Evolutionary conservation across 2,797 vertebrate species (phyloP).

Genomic region (Sarcophilus harrisii): DNA sequence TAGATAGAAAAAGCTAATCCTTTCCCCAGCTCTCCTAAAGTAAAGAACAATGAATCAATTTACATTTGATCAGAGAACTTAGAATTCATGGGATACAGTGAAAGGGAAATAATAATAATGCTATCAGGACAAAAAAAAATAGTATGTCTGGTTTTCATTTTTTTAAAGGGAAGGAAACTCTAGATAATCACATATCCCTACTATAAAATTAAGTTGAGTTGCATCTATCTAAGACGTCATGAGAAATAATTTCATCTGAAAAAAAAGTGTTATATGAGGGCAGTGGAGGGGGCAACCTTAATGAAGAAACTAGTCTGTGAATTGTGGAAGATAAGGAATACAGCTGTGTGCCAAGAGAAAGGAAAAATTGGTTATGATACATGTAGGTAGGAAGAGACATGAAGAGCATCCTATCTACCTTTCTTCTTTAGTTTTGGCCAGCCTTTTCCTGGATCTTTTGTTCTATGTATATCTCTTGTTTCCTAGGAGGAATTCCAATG

Average conservation of each 20-base stretch:
- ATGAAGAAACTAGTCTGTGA: not conserved
- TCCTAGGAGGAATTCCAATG: not conserved
- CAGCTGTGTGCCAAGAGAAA: not conserved
- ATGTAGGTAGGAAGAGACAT: not conserved
- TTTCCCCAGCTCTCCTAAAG: not conserved
- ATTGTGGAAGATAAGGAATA: not conserved
- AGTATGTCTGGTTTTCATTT: not conserved
- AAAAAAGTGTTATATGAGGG: not conserved
- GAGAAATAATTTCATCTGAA: not conserved
- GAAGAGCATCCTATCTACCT: not conserved
- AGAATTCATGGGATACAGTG: not conserved
- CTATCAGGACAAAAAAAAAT: not conserved
- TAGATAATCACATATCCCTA: not conserved
- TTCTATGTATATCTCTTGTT: not conserved
- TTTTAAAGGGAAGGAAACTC: not conserved
- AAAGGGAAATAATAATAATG: not conserved
- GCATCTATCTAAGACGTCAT: not conserved
- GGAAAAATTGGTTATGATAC: not conserved
- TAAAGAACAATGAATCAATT: not conserved
- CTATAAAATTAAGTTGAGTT: not conserved
- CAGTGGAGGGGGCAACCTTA: not conserved
- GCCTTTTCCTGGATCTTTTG: not conserved
- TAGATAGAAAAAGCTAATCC: not conserved
- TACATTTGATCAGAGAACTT: not conserved
- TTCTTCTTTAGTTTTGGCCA: no score